Percentiles rank a stretch among this genome's conserved stretches.
These are phyloP conservation scores for Mimas tiliae DNA, from an alignment of 2,888 invertebrate genomes.

Conservation along the genomic window DNA sequence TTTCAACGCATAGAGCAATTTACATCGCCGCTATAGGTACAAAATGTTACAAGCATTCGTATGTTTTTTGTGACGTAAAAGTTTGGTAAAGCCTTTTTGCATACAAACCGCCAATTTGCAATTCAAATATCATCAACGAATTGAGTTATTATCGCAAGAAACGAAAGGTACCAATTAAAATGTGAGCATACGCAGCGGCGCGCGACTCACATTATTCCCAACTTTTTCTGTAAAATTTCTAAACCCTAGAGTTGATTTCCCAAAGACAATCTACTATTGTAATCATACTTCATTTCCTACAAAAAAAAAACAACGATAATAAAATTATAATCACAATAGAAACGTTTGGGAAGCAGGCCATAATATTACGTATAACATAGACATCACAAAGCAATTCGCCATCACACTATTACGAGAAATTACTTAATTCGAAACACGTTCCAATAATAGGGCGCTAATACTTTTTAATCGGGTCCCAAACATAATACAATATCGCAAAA, in stretches of 20 bases:
- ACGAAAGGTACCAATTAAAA: conserved; percentile 60
- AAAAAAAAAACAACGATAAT: conserved; percentile 43
- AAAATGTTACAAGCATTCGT: not conserved
- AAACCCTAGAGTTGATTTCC: conserved; percentile 40
- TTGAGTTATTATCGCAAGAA: conserved; percentile 53
- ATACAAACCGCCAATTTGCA: conserved; percentile 34
- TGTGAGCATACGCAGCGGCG: conserved; percentile 47
- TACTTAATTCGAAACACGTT: conserved; percentile 33
- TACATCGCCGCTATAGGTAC: not conserved
- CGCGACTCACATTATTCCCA: conserved; percentile 42
- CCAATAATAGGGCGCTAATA: conserved; percentile 15
- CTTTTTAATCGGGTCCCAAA: conserved; percentile 36
- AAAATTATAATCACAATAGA: conserved; percentile 38
- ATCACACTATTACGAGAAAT: conserved; percentile 30
- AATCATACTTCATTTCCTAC: conserved; percentile 46
- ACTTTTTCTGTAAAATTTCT: conserved; percentile 65
- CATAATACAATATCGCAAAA: conserved; percentile 34
- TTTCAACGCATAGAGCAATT: not conserved
- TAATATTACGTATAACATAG: conserved; percentile 36
- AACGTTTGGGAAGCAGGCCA: conserved; percentile 47
- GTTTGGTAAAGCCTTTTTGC: conserved; percentile 20
- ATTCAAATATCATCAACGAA: conserved; percentile 50
- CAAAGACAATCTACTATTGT: conserved; percentile 34
- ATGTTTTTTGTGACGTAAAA: conserved; percentile 23
- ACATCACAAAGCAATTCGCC: conserved; percentile 15